Conservation (phyloP, 1,140 invertebrate genomes). For the Neotoxoptera formosana region DNA sequence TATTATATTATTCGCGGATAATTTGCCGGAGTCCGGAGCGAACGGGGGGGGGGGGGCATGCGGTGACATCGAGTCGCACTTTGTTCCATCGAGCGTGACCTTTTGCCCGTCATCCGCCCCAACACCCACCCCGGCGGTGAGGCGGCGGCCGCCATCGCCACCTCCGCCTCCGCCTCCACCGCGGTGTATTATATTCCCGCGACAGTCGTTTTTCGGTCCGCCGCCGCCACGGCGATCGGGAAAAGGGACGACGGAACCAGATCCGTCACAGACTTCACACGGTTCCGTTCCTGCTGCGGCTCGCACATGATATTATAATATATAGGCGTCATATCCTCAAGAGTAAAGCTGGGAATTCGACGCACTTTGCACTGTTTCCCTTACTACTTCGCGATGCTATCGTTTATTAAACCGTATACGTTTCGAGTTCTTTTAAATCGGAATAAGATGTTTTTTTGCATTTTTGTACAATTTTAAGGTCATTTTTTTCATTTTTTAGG, state of each 20-base stretch:
- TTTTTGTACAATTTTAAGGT: too few relatives aligned
- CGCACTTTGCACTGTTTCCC: too few relatives aligned
- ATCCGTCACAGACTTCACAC: not conserved
- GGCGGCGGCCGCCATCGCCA: not conserved
- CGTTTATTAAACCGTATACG: too few relatives aligned
- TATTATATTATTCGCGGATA: conserved; percentile 51
- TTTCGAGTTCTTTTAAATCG: too few relatives aligned
- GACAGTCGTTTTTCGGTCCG: conserved; percentile 27
- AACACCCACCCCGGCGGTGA: too few relatives aligned
- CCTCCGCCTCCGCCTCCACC: not conserved
- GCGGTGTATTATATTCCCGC: conserved; percentile 14
- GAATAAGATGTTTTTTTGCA: too few relatives aligned
- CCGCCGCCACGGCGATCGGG: not conserved
- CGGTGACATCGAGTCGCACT: conserved; percentile 53
- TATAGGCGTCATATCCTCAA: too few relatives aligned
- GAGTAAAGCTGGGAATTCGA: too few relatives aligned
- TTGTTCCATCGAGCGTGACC: conserved; percentile 43
- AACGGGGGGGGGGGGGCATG: not conserved
- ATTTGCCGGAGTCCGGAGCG: not conserved
- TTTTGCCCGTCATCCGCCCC: not conserved
- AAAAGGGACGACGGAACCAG: not conserved
- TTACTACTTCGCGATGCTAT: too few relatives aligned
- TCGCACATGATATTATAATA: too few relatives aligned
- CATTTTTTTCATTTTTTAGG: too few relatives aligned
- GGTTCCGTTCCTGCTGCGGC: not conserved